Base-by-base conservation (phyloP, 1,140 invertebrate genomes). In the Bombus impatiens region DNA sequence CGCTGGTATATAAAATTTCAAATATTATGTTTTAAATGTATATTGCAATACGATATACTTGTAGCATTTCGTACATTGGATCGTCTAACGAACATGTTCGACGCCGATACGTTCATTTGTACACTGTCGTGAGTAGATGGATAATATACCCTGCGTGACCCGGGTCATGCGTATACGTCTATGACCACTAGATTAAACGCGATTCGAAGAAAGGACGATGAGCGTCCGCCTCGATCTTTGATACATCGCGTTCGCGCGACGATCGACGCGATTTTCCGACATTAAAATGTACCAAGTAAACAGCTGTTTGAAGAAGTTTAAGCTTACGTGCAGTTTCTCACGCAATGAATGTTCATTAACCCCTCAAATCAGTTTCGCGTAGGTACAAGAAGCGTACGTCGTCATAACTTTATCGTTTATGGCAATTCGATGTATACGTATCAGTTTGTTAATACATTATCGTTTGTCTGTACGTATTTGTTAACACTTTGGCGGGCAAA, bases 131-230 rank as follows among this genome's bases (percentile, higher is more conserved):
- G 82, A 90, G 59, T 79, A 82, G 91, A 91, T 88, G 88, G 88
- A 90, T 53, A 65, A 92, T 91, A 91, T 95, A 95, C 95, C 95
- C 95, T 95, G 95, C 93, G 91, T 93, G 93, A 94, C 92, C 93
- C 93, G 94, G 93, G 87, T 88, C 88, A 89, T 90, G 88, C 89
- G 88, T 90, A 90, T 90, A 90, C 82, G 72, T 88, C 86, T 90
- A 90, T 68, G 89, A 89, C 77, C 74, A 86, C 72, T 86, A 83
- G 75, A 88, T 78, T 78, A 79, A 83, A 85, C 86, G 57, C 67
- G 78, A 80, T 88, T 83, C 80, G 67, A 89, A 87, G 81, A 81
- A 77, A 42, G 47, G 40, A 44, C 47, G 62, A 71, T 75, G 68
- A 40, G 28, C 37, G 80, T 68, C 57, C 10, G 53, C 53, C 57